Base-by-base conservation (phyloP, 2,797 vertebrate genomes). In the Vultur gryphus region DNA sequence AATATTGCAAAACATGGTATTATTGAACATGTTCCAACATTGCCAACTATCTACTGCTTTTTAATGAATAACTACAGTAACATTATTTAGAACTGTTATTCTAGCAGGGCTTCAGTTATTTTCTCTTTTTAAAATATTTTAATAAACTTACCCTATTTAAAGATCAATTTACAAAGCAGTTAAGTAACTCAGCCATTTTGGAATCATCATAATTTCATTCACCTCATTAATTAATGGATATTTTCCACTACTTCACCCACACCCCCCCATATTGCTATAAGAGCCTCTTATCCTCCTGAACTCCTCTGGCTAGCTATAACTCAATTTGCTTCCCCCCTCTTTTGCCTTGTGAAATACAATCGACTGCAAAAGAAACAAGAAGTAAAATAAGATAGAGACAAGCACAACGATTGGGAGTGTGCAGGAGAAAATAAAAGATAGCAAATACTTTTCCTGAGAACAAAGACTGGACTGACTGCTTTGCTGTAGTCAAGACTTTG, bases 141-240 rank as follows among this genome's bases (percentile, higher is more conserved):
- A 77, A 94, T 95, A 84, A 95, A 77, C 57, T 83, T 69, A 64
- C 26, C 20, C 89, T n/a, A 43, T 71, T 92, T 95, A 85, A 93
- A 89, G 76, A 85, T 79, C 77, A 95, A 89, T 95, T 97, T 94
- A 81, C 62, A 79, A 93, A 89, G 87, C 49, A 76, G 81, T 79
- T 95, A 80, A 95, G 67, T 59, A 92, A 92, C 92, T 54, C 91
- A 91, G 85, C 49, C 75, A 52, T 91, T 96, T 96, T 57, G 85
- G 66, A 96, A 96, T 55, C 65, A 78, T 29, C 65, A 39, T 85
- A 90, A 96, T 96, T 94, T 84, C 92, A 95, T 94, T 85, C 84
- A 78, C 55, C 84, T 97, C 61, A 69, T 95, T 96, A 97, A 97
- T 90, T 93, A 97, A 95, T 57, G 93, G 89, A 89, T 93, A 91